phyloP scores from a whole-genome alignment of 2,113 vertebrate genomes.

The Brachypodius melanocephalos region DNA sequence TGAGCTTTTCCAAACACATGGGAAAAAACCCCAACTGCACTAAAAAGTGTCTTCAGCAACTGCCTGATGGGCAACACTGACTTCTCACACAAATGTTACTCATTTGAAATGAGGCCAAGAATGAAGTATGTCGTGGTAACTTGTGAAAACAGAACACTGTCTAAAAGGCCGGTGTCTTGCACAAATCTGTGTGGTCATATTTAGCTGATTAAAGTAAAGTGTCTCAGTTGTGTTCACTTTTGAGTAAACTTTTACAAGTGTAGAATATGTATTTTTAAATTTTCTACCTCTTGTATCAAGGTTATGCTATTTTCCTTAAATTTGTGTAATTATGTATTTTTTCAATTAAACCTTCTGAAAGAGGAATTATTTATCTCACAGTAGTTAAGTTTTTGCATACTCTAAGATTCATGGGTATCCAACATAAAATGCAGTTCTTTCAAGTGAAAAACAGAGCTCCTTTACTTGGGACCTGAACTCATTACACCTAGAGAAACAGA shows the following conservation, averaged over 20 bases:
- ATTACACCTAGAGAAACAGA: conserved; percentile 55
- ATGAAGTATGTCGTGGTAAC: neutral
- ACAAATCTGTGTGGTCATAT: neutral
- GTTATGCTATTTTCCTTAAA: neutral
- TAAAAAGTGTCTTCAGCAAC: neutral
- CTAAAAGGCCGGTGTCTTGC: neutral
- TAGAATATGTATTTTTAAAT: neutral
- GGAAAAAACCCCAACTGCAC: neutral
- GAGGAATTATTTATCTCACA: neutral
- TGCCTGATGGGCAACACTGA: neutral
- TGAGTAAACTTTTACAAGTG: neutral
- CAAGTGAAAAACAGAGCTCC: conserved; percentile 55
- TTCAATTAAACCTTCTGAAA: neutral
- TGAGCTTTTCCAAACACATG: neutral
- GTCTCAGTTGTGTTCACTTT: neutral
- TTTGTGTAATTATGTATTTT: neutral
- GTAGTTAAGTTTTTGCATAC: neutral
- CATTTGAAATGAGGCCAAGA: neutral
- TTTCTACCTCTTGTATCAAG: neutral
- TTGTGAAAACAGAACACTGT: neutral
- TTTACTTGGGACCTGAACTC: conserved; percentile 36
- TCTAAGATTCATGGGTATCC: conserved; percentile 11
- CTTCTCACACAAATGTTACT: neutral
- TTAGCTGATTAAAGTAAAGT: neutral
- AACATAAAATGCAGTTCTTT: conserved; percentile 56